phyloP scores from a whole-genome alignment of 2,797 vertebrate genomes.

The Bothrops alternatus region DNA sequence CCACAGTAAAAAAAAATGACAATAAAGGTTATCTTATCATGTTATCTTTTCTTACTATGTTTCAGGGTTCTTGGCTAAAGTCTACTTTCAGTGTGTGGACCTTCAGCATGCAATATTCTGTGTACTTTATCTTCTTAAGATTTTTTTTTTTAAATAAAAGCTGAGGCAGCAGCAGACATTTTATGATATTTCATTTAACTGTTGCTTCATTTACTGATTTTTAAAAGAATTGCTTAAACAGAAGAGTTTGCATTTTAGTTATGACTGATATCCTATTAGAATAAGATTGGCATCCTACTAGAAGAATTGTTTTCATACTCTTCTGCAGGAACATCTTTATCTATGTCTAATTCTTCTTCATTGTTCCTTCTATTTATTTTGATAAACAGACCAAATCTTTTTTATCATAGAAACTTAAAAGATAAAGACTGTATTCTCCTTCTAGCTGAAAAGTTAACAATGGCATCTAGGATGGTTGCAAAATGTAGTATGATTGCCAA shows the following conservation, averaged over 20 bases:
- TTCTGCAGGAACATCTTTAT: background rate
- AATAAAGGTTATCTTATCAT: no score
- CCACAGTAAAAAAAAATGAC: no score
- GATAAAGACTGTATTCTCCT: background rate
- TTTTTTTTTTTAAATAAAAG: background rate
- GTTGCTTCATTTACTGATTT: background rate
- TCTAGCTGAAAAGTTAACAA: background rate
- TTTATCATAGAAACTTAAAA: background rate
- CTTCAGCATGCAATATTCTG: background rate
- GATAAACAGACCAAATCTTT: background rate
- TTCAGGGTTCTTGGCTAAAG: background rate
- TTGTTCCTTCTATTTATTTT: background rate
- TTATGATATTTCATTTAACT: background rate
- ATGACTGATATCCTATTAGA: background rate
- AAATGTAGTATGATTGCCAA: background rate
- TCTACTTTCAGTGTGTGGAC: no score
- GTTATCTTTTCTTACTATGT: no score
- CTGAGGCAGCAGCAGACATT: background rate
- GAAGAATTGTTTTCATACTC: background rate
- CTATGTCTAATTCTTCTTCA: background rate
- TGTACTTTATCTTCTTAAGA: background rate
- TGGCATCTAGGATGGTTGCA: background rate
- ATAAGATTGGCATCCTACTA: background rate
- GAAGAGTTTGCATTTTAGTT: background rate
- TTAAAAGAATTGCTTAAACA: slow-evolving; percentile 7